Evolutionary conservation across 2,797 vertebrate genomes (phyloP).

Genomic region (Choloepus didactylus): DNA sequence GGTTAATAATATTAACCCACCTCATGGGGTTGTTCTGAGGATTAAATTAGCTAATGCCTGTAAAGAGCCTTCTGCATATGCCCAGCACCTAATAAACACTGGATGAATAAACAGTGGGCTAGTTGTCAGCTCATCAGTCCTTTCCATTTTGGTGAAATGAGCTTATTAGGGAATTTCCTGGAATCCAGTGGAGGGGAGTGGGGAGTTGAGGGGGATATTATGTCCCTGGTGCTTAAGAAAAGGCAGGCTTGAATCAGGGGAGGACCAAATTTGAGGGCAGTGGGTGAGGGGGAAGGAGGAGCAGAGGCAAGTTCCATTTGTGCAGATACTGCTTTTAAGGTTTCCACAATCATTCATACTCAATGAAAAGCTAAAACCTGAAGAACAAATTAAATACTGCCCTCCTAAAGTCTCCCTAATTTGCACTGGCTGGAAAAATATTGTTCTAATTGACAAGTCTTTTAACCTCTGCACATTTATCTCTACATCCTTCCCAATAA

Average conservation of each 20-base stretch:
- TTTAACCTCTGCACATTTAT: neutral
- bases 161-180: conserved; percentile 25
- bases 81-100: neutral
- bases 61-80: neutral
- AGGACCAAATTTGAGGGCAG: neutral
- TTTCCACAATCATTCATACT: neutral
- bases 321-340: conserved; percentile 4
- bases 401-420: neutral
- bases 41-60: conserved; percentile 16
- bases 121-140: neutral
- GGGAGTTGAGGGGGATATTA: neutral
- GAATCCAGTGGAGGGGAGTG: neutral
- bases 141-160: conserved; percentile 28
- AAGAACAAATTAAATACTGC: neutral
- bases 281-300: neutral
- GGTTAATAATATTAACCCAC: neutral
- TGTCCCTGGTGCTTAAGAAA: neutral
- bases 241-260: neutral
- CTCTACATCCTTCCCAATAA: neutral
- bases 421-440: neutral
- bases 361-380: conserved; percentile 4
- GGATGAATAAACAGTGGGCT: neutral
- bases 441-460: neutral
- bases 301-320: neutral
- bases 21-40: neutral